Conservation (phyloP, 2,888 invertebrate genomes). For the Caenorhabditis sulstoni region DNA sequence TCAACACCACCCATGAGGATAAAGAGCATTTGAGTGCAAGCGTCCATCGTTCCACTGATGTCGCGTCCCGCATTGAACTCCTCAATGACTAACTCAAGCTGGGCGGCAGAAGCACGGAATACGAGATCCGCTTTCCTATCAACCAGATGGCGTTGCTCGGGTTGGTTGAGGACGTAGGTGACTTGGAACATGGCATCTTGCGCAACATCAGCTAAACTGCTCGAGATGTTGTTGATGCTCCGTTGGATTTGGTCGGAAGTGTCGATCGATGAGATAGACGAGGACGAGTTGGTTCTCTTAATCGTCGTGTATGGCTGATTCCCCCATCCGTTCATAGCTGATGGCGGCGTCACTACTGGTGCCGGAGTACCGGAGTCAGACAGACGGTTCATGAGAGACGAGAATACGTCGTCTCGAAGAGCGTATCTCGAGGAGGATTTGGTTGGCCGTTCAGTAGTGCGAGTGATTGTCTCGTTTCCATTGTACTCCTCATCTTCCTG, state of each 20-base stretch:
- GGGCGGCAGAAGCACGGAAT: slow-evolving; percentile 55
- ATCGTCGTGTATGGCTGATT: slow-evolving; percentile 26
- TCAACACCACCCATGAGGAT: slow-evolving; percentile 58
- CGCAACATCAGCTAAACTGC: slow-evolving; percentile 62
- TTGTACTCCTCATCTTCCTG: slow-evolving; percentile 10
- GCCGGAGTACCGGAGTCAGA: not conserved
- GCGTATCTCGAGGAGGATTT: slow-evolving; percentile 42
- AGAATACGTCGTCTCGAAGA: slow-evolving; percentile 36
- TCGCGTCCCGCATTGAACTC: slow-evolving; percentile 43
- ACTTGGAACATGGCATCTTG: slow-evolving; percentile 66
- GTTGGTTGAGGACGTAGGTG: slow-evolving; percentile 53
- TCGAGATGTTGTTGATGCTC: slow-evolving; percentile 72
- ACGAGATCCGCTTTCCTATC: slow-evolving; percentile 52
- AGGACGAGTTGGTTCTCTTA: slow-evolving; percentile 63
- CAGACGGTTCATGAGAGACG: slow-evolving; percentile 3
- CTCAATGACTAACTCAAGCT: slow-evolving; percentile 44
- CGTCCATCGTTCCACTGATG: slow-evolving; percentile 45
- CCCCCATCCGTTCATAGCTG: slow-evolving; percentile 23
- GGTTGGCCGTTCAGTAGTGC: not conserved
- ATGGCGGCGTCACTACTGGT: slow-evolving; percentile 24
- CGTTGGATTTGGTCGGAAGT: slow-evolving; percentile 70
- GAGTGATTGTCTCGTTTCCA: not conserved
- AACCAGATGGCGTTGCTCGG: slow-evolving; percentile 58
- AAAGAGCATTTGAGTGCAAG: slow-evolving; percentile 54
- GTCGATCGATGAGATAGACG: slow-evolving; percentile 67